phyloP scores from a whole-genome alignment of 2,888 invertebrate genomes.

The Mythimna lalbum region DNA sequence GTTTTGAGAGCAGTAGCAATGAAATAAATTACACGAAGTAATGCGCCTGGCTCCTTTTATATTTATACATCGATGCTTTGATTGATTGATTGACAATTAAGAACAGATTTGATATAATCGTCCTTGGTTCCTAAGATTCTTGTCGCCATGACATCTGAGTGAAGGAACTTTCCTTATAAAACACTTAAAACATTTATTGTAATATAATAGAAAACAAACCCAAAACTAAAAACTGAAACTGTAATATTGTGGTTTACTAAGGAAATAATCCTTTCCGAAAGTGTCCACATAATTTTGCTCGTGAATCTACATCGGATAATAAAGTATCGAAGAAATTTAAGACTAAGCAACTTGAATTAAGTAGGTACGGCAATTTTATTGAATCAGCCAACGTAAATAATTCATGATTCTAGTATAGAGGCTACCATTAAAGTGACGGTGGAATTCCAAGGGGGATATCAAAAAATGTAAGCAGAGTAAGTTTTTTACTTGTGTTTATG shows the following conservation, averaged over 20 bases:
- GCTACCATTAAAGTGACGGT: slow-evolving; percentile 44
- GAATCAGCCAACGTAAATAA: slow-evolving; percentile 62
- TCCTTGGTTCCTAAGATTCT: neutral
- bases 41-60: too few relatives aligned
- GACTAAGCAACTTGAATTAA: slow-evolving; percentile 60
- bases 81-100: too few relatives aligned
- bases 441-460: slow-evolving; percentile 32
- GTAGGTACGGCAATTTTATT: slow-evolving; percentile 60
- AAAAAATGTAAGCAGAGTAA: slow-evolving; percentile 16
- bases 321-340: slow-evolving; percentile 48
- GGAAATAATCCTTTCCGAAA: neutral
- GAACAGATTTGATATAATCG: neutral
- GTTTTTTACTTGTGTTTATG: slow-evolving; percentile 21
- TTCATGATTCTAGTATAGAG: slow-evolving; percentile 62
- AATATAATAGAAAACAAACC: neutral
- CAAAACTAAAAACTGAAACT: neutral
- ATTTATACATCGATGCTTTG: too few relatives aligned
- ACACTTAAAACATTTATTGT: neutral
- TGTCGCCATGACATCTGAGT: neutral
- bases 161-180: neutral
- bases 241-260: neutral
- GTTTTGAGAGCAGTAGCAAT: too few relatives aligned
- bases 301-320: slow-evolving; percentile 22
- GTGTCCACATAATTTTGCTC: slow-evolving; percentile 12
- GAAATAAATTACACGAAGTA: too few relatives aligned